These are phyloP conservation scores for Keiferia lycopersicella DNA, from an alignment of 2,888 invertebrate genomes.

Conservation along the genomic window DNA sequence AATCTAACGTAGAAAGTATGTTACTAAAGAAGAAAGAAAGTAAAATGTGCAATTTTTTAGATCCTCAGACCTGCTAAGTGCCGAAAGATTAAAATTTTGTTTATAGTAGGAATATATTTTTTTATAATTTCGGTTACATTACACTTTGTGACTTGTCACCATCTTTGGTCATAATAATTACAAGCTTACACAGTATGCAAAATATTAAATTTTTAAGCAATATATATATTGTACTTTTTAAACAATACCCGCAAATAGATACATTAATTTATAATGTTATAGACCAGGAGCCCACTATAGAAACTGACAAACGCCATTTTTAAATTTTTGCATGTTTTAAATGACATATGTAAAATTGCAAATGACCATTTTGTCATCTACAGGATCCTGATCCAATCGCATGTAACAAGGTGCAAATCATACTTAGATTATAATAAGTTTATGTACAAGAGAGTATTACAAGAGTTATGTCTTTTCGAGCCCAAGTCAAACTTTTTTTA, in stretches of 20 bases:
- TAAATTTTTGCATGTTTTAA: too few species aligned
- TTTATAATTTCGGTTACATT: background rate
- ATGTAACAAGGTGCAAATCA: conserved; percentile 8
- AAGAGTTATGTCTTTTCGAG: background rate
- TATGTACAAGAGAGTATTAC: background rate
- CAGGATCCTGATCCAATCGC: background rate
- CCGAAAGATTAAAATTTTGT: conserved; percentile 7
- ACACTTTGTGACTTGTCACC: background rate
- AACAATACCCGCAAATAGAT: too few species aligned
- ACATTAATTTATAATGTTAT: too few species aligned
- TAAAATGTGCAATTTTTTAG: conserved; percentile 4
- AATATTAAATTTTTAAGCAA: background rate
- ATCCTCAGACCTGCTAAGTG: conserved; percentile 5
- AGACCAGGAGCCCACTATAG: too few species aligned
- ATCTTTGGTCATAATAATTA: conserved; percentile 9
- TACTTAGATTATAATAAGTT: conserved; percentile 5
- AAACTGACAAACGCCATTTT: too few species aligned
- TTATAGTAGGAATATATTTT: background rate
- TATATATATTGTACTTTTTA: background rate
- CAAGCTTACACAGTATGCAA: background rate
- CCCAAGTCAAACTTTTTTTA: background rate
- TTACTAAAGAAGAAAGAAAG: background rate
- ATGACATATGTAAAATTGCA: too few species aligned
- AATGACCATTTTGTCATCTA: too few species aligned
- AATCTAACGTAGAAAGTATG: too few species aligned